A percentile compares a stretch with the other conserved stretches of the same genome.
These are phyloP conservation scores for Dinoponera quadriceps DNA, from an alignment of 1,140 invertebrate genomes.

Conservation along the genomic window DNA sequence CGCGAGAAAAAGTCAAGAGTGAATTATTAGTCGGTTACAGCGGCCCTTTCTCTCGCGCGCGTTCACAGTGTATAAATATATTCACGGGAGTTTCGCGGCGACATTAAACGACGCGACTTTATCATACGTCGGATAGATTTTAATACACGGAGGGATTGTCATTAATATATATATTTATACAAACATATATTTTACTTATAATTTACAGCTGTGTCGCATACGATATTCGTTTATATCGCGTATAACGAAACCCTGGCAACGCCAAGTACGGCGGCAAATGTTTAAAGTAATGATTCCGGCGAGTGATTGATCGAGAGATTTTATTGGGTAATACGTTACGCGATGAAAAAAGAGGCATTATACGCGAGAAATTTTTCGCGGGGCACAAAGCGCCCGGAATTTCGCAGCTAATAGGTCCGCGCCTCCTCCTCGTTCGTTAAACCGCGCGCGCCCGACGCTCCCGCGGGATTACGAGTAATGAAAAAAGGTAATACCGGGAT, in stretches of 20 bases:
- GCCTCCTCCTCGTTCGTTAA: neutral
- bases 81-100: neutral
- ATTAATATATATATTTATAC: constrained; percentile 3
- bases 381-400: neutral
- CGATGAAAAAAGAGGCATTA: too few relatives aligned
- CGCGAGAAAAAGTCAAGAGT: constrained; percentile 32
- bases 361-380: neutral
- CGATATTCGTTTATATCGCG: neutral
- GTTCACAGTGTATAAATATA: constrained; percentile 31
- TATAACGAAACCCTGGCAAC: too few relatives aligned
- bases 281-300: too few relatives aligned
- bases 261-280: too few relatives aligned
- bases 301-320: too few relatives aligned
- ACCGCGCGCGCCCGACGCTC: too few relatives aligned
- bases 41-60: constrained; percentile 8
- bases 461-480: neutral
- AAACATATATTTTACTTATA: neutral
- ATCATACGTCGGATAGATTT: neutral
- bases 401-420: neutral
- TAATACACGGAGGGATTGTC: constrained; percentile 7
- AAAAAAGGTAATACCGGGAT: constrained; percentile 3
- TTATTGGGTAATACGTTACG: too few relatives aligned
- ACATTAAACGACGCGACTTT: constrained; percentile 4
- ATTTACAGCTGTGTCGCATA: neutral
- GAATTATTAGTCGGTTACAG: constrained; percentile 43